Base-by-base conservation (phyloP, 2,797 vertebrate genomes). In the Rhinichthys osculus region DNA sequence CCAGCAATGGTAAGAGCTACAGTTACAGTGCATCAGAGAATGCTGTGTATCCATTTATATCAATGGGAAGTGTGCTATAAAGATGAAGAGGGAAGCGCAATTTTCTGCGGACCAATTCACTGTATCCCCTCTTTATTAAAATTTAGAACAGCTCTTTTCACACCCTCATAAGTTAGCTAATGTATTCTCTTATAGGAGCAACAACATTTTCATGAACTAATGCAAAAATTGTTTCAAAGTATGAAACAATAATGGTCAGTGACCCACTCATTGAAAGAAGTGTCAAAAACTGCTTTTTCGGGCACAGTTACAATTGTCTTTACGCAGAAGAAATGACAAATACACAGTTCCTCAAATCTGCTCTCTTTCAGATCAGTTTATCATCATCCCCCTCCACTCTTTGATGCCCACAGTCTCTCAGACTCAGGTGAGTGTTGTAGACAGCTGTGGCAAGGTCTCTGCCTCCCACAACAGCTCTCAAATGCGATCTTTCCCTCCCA, bases 321-420 rank as follows among this genome's bases (percentile, higher is more conserved):
- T 35, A 76, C 19, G 1, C 50, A 8, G 33, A 30, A 30, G 33
- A 14, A 38, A 54, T 47, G 17, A 17, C 33, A 23, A 54, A 78
- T 27, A 23, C 64, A 38, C 33, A 42, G 23, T 81, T 42, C 38
- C 17, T 74, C 86, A 38, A 93, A 82, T 91, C 86, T 89, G 91
- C 92, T 90, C 86, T 88, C 87, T 96, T 97, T 90, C 95, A 99
- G 98, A 99, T 82, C 95, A 92, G 27, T 99, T 98, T 90, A 73
- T 99, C 91, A 98, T 99, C 94, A 98, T 99, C 93, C 98, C 98
- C 83, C 92, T 99, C 82, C 98, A 99, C 94, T 99, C 98, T 52
- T 89, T 99, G 93, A 99, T 99, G 98, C 98, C 98, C 8, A 99
- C 98, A 8, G 97, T 99, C 89, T 99, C 97, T 93, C 98, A 99